phyloP scores from a whole-genome alignment of 2,888 invertebrate genomes.

The Salticus scenicus region DNA sequence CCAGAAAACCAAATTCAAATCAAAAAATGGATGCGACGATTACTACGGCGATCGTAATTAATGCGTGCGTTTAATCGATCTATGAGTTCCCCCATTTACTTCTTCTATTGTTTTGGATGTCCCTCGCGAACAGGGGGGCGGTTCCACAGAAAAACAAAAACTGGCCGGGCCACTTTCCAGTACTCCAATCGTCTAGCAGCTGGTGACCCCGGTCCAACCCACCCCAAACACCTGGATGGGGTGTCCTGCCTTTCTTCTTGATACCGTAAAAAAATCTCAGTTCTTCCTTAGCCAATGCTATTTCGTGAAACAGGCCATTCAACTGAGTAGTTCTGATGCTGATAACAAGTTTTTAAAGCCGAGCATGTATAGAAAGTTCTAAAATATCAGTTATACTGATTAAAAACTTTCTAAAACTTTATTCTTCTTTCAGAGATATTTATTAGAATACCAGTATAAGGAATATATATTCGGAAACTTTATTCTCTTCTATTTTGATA shows the following conservation, averaged over 20 bases:
- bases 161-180: not conserved
- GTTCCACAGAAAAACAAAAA: constrained; percentile 17
- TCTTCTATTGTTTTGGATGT: not conserved
- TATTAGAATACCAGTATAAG: too few species aligned
- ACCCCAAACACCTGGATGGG: not conserved
- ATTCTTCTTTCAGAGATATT: too few species aligned
- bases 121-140: not conserved
- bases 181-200: constrained; percentile 16
- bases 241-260: not conserved
- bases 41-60: constrained; percentile 44
- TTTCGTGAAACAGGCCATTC: too few species aligned
- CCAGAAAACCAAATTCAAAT: constrained; percentile 61
- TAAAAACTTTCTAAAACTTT: too few species aligned
- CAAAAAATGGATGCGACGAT: constrained; percentile 36
- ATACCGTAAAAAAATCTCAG: not conserved
- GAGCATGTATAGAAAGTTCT: too few species aligned
- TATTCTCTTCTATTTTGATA: too few species aligned
- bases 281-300: not conserved
- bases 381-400: too few species aligned
- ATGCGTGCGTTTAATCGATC: constrained; percentile 59
- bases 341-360: too few species aligned
- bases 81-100: not conserved
- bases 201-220: constrained; percentile 14
- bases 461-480: too few species aligned
- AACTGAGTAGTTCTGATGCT: too few species aligned